Evolutionary conservation across 2,113 vertebrate species (phyloP).

Genomic region (Silurus glanis): DNA sequence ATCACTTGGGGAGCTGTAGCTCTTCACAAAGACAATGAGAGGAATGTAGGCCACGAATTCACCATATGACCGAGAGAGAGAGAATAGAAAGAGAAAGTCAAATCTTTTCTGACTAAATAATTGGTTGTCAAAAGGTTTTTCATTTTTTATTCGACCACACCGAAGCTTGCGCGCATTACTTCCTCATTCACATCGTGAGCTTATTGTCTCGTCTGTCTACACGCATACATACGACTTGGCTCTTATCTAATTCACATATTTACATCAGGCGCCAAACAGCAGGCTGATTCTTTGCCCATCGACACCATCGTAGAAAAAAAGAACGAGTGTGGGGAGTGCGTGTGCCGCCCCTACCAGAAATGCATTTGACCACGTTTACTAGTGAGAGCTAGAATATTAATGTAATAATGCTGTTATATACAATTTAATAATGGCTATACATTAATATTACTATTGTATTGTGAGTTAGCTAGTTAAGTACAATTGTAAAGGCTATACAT

Average conservation of each 20-base stretch:
- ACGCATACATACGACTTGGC: background rate
- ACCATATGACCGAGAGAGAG: conserved; percentile 46
- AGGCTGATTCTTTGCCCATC: background rate
- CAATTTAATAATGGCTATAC: too few species aligned
- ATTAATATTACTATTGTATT: too few species aligned
- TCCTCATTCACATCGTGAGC: background rate
- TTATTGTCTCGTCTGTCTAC: background rate
- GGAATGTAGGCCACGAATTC: conserved; percentile 57
- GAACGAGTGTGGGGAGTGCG: background rate
- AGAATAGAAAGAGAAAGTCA: background rate
- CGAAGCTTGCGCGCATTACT: background rate
- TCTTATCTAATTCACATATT: background rate
- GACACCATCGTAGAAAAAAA: background rate
- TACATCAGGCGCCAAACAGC: background rate
- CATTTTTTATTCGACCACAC: background rate
- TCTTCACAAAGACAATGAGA: conserved; percentile 51
- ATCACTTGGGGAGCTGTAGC: conserved; percentile 47
- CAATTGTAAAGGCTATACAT: background rate
- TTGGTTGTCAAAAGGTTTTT: background rate
- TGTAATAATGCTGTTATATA: background rate
- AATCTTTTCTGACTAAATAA: background rate
- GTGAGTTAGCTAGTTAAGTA: background rate
- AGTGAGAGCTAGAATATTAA: background rate
- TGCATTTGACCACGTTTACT: background rate
- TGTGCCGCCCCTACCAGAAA: background rate